phyloP scores from a whole-genome alignment of 2,113 vertebrate genomes.

The Sebastes fasciatus region DNA sequence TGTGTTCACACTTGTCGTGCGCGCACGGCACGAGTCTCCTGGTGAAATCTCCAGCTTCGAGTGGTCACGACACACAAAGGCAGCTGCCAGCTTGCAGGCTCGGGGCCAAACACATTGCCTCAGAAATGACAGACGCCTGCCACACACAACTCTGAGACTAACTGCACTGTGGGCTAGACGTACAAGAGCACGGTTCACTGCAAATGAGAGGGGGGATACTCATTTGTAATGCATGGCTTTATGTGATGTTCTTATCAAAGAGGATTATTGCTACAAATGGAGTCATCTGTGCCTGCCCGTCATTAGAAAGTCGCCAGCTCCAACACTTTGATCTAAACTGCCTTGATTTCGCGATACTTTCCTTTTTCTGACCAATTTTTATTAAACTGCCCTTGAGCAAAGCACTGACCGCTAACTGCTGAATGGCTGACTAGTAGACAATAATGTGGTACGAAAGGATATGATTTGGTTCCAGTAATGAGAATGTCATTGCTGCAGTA shows the following conservation, averaged over 20 bases:
- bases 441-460: conserved; percentile 1
- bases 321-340: conserved; percentile 32
- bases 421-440: neutral
- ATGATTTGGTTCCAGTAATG: conserved; percentile 3
- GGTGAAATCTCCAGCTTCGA: conserved; percentile 68
- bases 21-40: conserved; percentile 39
- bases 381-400: conserved; percentile 21
- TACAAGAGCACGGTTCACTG: conserved; percentile 35
- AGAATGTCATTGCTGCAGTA: neutral
- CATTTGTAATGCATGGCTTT: conserved; percentile 44
- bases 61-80: conserved; percentile 72
- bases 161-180: conserved; percentile 48
- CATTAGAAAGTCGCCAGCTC: conserved; percentile 27
- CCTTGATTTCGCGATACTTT: neutral
- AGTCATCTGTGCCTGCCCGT: conserved; percentile 27
- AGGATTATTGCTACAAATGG: conserved; percentile 3
- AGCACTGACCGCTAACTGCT: conserved; percentile 11
- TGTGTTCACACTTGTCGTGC: conserved; percentile 56
- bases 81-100: conserved; percentile 73
- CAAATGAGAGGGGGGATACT: conserved; percentile 25
- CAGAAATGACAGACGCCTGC: conserved; percentile 66
- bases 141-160: conserved; percentile 42
- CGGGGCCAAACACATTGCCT: conserved; percentile 61
- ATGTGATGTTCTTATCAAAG: conserved; percentile 27
- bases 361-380: neutral